Conservation (phyloP, 2,113 vertebrate genomes). For the Rhinolophus sinicus region DNA sequence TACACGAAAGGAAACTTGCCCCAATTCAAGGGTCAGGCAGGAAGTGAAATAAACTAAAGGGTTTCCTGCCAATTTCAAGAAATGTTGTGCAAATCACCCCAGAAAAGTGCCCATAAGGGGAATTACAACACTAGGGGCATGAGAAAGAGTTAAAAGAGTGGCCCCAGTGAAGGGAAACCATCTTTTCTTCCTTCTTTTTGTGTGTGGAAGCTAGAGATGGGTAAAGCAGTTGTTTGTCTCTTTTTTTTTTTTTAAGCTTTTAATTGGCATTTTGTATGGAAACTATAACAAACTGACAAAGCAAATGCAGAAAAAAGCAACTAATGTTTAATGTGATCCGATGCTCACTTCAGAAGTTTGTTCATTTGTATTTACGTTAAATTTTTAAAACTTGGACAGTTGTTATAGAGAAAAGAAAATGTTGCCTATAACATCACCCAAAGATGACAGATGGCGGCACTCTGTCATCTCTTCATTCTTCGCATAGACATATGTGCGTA, state of each 20-base stretch:
- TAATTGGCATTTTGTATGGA: background rate
- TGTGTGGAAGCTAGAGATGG: background rate
- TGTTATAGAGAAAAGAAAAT: background rate
- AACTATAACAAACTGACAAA: constrained; percentile 35
- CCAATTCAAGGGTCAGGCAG: background rate
- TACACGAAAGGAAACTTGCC: constrained; percentile 8
- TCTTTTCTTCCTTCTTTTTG: background rate
- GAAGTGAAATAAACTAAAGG: constrained; percentile 66
- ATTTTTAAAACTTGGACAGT: background rate
- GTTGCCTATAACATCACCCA: background rate
- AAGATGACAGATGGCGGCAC: background rate
- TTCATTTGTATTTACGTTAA: constrained; percentile 1
- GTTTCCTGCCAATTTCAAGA: constrained; percentile 62
- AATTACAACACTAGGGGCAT: background rate
- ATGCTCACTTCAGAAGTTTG: background rate
- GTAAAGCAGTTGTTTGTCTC: background rate
- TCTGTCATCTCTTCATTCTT: background rate
- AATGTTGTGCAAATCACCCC: constrained; percentile 42
- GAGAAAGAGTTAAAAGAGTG: background rate
- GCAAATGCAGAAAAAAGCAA: background rate
- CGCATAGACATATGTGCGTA: background rate
- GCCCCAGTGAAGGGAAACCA: background rate
- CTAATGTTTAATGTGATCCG: background rate
- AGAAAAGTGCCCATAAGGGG: background rate
- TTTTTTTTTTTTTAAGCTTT: background rate